Conservation (phyloP, 2,888 invertebrate species). For the Polietes domitor region DNA sequence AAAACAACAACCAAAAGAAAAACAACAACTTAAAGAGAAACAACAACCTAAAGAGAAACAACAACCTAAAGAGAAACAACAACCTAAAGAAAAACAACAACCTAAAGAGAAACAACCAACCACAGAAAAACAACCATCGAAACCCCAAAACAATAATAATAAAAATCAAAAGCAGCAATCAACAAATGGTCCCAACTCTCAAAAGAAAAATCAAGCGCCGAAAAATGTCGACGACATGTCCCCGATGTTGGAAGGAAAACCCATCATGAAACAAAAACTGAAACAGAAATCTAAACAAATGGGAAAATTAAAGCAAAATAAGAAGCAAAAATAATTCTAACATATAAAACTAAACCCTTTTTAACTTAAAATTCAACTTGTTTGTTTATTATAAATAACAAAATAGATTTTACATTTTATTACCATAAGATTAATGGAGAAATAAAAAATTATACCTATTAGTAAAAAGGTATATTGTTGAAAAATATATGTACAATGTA, state of each 20-base stretch:
- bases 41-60: neutral
- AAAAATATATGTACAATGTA: constrained; percentile 18
- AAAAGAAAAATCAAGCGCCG: neutral
- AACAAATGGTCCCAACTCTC: constrained; percentile 4
- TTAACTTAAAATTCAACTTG: neutral
- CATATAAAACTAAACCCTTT: constrained; percentile 44
- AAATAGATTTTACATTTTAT: constrained; percentile 18
- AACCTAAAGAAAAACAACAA: constrained; percentile 26
- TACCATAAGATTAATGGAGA: constrained; percentile 18
- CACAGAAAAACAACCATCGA: constrained; percentile 13
- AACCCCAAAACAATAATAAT: constrained; percentile 17
- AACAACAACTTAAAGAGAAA: constrained; percentile 25
- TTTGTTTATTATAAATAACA: constrained; percentile 33
- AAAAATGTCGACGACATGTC: constrained; percentile 68
- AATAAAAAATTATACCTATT: constrained; percentile 17
- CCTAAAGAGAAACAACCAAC: neutral
- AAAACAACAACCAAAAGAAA: neutral
- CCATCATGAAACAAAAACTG: constrained; percentile 74
- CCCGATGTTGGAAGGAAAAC: constrained; percentile 73
- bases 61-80: constrained; percentile 27
- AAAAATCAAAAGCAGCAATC: constrained; percentile 8
- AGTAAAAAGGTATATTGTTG: neutral
- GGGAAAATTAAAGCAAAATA: constrained; percentile 75
- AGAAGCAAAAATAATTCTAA: constrained; percentile 67
- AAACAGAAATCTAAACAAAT: constrained; percentile 75